phyloP scores from a whole-genome alignment of 2,797 vertebrate species.

The Silurus lanzhouensis region DNA sequence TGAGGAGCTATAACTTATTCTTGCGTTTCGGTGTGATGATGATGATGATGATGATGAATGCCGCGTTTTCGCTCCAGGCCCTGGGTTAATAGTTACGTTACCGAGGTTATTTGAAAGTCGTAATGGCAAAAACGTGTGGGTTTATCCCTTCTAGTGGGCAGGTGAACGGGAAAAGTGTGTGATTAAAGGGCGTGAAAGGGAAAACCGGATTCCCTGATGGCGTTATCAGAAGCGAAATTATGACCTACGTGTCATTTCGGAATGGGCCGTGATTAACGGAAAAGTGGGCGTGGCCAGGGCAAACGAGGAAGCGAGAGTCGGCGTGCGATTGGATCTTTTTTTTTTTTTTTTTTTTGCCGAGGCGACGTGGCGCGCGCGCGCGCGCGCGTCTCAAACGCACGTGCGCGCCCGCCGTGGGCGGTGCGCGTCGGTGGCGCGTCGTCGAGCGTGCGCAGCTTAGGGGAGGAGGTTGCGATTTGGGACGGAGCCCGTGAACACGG shows the following conservation, averaged over 20 bases:
- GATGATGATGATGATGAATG: background rate
- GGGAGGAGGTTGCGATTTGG: background rate
- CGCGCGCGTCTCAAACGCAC: no score
- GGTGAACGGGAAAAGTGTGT: no score
- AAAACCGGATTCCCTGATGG: background rate
- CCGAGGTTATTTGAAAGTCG: background rate
- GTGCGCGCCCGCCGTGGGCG: background rate
- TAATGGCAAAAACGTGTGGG: background rate
- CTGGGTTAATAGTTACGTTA: background rate
- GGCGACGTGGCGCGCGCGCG: no score
- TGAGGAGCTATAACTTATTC: background rate
- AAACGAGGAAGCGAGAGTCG: background rate
- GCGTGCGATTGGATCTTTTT: background rate
- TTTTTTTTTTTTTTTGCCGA: no score
- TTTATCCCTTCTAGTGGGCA: background rate
- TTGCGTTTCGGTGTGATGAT: background rate
- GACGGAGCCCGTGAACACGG: background rate
- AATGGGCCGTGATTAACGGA: no score
- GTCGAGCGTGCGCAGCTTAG: background rate
- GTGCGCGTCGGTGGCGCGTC: background rate
- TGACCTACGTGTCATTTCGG: background rate
- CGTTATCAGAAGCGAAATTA: background rate
- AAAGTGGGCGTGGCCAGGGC: background rate
- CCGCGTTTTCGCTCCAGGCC: background rate
- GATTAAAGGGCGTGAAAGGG: background rate